A percentile compares a stretch with the other conserved stretches of the same genome.
Conservation (phyloP, 2,113 vertebrate species). For the Chinchilla lanigera region DNA sequence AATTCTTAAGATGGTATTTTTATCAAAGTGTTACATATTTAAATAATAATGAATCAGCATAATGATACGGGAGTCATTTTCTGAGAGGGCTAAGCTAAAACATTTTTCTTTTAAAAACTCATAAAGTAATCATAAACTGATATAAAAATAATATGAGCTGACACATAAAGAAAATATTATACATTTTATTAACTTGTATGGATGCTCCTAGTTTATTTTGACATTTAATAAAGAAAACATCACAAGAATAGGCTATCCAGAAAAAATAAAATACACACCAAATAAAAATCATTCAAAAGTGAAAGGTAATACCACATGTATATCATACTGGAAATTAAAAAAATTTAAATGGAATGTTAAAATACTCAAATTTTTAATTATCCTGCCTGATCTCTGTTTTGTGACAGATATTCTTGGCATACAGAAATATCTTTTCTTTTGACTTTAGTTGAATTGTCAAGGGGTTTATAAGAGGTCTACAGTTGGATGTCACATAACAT, state of each 20-base stretch:
- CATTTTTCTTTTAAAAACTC: not conserved
- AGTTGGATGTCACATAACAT: not conserved
- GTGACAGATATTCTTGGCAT: not conserved
- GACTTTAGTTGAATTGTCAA: not conserved
- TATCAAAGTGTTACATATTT: not conserved
- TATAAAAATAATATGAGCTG: not conserved
- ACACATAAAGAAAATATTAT: not conserved
- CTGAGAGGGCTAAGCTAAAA: not conserved
- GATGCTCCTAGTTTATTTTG: not conserved
- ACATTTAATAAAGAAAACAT: not conserved
- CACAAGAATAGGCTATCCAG: not conserved
- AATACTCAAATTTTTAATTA: not conserved
- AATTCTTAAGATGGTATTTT: not conserved
- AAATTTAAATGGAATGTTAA: not conserved
- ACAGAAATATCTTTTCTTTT: not conserved
- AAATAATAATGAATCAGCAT: not conserved
- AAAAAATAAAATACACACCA: not conserved
- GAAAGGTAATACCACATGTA: not conserved
- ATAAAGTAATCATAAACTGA: not conserved
- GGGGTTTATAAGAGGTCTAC: accelerated
- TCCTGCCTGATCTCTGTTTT: not conserved
- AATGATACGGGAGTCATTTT: not conserved
- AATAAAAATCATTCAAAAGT: not conserved
- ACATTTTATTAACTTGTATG: not conserved
- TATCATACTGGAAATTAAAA: not conserved